Base-by-base conservation (phyloP, 1,140 invertebrate genomes). In the Cecropterus lyciades region DNA sequence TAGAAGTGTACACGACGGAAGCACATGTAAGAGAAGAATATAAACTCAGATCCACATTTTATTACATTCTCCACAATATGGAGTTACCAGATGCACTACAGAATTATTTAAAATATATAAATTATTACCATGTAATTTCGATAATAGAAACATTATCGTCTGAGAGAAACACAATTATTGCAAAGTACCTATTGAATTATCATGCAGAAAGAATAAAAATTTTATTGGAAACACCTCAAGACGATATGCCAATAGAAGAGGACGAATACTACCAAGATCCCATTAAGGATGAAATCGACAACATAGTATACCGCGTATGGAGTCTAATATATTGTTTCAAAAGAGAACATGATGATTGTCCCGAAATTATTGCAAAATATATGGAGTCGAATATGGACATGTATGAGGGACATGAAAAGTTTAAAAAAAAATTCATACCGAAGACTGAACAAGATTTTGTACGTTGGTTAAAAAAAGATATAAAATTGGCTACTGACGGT, bases 1-100 rank as follows among this genome's bases (percentile, higher is more conserved):
- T 83, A 37, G 68, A 79, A 11, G 70, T 80, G 48, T 84, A 84
- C 40, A 71, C 67, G 59, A 37, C 46, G 51, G 65, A 52, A 40
- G 48, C 45, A 51, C 69, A 65, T 65, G 55, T 49, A 43, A 69
- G 59, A 33, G 51, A 20, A 40, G 48, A 42, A 42, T 63, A 57
- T 45, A 55, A 72, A 27, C 77, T 64, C 10, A 80, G 60, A 62
- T 57, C 75, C 14, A 14, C 80, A 3, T 68, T 87, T 16, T 87
- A 87, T 52, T 48, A 79, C 53, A 76, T 89, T 40, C 59, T 87
- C 43, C 46, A 79, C 53, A 20, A 75, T 15, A 74, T 64, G 55
- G 66, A 71, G 49, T 45, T 87, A 14, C 76, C 72, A 15, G 62
- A 77, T 42, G 51, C 45, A 13, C 60, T 75, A 15, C 68, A 13